Percentiles rank a stretch among this genome's conserved stretches.
These are phyloP conservation scores for Chionoecetes opilio DNA, from an alignment of 1,140 invertebrate species.

Conservation along the genomic window DNA sequence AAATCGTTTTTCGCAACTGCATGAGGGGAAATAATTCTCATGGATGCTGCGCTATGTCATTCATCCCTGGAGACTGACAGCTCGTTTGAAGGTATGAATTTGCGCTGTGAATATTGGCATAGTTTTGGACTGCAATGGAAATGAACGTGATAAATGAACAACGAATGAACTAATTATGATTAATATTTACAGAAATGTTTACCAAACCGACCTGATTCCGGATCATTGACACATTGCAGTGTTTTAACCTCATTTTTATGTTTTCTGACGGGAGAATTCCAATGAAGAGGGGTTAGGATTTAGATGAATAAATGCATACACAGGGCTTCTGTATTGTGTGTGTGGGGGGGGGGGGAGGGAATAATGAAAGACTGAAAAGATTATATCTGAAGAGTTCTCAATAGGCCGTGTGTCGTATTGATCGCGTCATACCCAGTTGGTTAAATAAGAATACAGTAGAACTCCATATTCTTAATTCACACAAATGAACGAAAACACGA, in stretches of 20 bases:
- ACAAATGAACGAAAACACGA: neutral
- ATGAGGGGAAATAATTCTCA: slow-evolving; percentile 9
- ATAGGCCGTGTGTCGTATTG: neutral
- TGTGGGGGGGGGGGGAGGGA: neutral
- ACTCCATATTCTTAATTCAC: neutral
- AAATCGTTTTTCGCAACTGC: neutral
- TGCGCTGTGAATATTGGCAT: neutral
- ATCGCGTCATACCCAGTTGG: neutral
- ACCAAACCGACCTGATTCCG: neutral
- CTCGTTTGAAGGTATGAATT: neutral
- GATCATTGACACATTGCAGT: neutral
- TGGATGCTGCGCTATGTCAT: neutral
- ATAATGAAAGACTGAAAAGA: neutral
- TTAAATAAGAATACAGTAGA: neutral
- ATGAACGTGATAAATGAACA: neutral
- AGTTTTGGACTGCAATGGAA: neutral
- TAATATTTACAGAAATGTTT: neutral
- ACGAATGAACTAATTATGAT: neutral
- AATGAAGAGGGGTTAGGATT: neutral
- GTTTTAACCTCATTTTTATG: too few species aligned
- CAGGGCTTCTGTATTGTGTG: neutral
- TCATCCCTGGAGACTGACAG: neutral
- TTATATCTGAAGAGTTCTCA: neutral
- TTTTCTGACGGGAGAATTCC: too few species aligned
- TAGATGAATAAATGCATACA: neutral